Conservation (phyloP, 2,113 vertebrate genomes). For the Athene cunicularia region DNA sequence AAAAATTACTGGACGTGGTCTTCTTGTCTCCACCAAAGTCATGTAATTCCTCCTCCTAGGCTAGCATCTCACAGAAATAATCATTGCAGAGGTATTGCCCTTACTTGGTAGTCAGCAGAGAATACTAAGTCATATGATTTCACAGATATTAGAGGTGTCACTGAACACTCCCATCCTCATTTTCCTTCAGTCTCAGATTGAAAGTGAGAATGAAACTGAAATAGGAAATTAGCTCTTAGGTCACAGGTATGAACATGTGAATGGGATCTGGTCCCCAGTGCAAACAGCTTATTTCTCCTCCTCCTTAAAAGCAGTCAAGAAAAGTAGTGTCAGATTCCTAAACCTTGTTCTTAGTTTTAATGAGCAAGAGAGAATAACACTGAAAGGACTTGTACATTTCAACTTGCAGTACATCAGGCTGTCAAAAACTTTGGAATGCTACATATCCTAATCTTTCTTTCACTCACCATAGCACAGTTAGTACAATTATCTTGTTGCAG, state of each 20-base stretch:
- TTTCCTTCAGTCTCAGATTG: not conserved
- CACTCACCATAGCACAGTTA: conserved; percentile 56
- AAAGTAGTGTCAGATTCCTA: conserved; percentile 6
- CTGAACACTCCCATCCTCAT: not conserved
- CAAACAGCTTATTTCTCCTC: conserved; percentile 22
- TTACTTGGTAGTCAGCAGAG: not conserved
- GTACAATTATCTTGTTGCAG: conserved; percentile 66
- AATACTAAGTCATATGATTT: not conserved
- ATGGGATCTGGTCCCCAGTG: conserved; percentile 12
- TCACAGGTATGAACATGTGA: conserved; percentile 28
- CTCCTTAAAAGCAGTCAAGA: conserved; percentile 39
- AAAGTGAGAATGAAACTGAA: conserved; percentile 41
- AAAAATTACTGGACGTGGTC: not conserved
- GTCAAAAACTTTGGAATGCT: conserved; percentile 70
- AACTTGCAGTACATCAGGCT: conserved; percentile 72
- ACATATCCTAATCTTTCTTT: conserved; percentile 65
- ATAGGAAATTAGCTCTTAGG: conserved; percentile 33
- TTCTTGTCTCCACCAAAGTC: not conserved
- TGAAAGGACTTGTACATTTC: conserved; percentile 62
- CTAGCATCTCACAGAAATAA: not conserved
- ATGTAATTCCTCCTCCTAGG: not conserved
- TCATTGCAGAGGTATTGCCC: not conserved
- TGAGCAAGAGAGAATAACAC: conserved; percentile 69
- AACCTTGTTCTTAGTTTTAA: conserved; percentile 66
- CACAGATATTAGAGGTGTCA: not conserved